Evolutionary conservation across 2,888 invertebrate species (phyloP).

Genomic region (Artemia sinica): DNA sequence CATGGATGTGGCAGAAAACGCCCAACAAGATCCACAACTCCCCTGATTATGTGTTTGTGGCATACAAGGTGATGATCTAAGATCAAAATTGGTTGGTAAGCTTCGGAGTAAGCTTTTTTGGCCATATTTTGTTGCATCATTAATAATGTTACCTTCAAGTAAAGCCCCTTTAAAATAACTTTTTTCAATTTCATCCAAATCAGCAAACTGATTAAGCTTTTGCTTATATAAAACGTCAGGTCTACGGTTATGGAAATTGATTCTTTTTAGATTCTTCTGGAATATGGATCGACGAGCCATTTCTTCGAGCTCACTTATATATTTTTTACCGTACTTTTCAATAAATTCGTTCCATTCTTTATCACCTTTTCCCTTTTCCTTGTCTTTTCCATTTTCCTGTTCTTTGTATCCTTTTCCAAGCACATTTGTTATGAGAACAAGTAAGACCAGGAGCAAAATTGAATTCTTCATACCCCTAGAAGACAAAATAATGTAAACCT

Average conservation of each 20-base stretch:
- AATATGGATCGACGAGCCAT: neutral
- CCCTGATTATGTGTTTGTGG: neutral
- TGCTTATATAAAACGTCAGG: neutral
- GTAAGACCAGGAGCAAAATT: too few species aligned
- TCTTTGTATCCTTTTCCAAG: too few species aligned
- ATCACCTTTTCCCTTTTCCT: neutral
- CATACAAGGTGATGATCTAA: slow-evolving; percentile 9
- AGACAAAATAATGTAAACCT: too few species aligned
- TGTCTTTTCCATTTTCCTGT: too few species aligned
- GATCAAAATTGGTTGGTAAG: neutral
- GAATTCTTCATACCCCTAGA: too few species aligned
- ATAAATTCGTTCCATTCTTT: neutral
- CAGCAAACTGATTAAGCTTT: neutral
- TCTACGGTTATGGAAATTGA: neutral
- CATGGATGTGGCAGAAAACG: slow-evolving; percentile 9
- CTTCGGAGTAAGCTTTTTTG: neutral
- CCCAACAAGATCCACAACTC: neutral
- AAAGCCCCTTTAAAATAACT: neutral
- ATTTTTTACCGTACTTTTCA: neutral
- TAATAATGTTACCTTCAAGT: neutral
- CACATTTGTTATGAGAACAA: too few species aligned
- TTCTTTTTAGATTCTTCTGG: neutral
- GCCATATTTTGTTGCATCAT: neutral
- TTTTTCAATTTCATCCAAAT: neutral
- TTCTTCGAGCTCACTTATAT: neutral